Conservation (phyloP, 1,140 invertebrate genomes). For the Chlorops oryzae region DNA sequence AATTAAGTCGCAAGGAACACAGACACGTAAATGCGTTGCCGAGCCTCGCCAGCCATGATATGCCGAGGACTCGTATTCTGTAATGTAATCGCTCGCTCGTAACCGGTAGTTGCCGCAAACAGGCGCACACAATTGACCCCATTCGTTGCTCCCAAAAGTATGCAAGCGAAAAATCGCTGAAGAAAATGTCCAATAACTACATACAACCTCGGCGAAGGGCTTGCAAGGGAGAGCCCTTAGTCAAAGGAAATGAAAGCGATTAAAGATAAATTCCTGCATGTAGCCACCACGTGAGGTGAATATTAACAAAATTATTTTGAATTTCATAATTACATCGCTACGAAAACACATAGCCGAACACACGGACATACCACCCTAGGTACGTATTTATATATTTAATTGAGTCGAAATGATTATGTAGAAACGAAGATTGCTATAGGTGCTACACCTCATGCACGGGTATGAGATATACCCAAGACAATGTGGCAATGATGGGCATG, state of each 20-base stretch:
- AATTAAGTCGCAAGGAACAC: conserved; percentile 43
- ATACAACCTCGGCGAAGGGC: conserved; percentile 33
- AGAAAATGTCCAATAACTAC: neutral
- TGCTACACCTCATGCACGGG: neutral
- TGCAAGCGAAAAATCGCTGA: conserved; percentile 23
- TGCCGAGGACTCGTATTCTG: too few relatives aligned
- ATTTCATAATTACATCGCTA: conserved; percentile 39
- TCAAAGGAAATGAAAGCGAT: neutral
- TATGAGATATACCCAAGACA: neutral
- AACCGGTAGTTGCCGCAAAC: conserved; percentile 17
- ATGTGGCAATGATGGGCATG: conserved; percentile 5
- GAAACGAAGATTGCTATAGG: conserved; percentile 14
- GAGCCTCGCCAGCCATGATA: too few relatives aligned
- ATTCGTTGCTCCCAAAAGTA: conserved; percentile 43
- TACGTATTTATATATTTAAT: neutral
- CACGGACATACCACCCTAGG: neutral
- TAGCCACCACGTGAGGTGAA: conserved; percentile 34
- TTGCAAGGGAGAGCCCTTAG: neutral
- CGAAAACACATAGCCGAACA: conserved; percentile 15
- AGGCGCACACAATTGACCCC: conserved; percentile 43
- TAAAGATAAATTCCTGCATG: conserved; percentile 3
- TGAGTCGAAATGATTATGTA: conserved; percentile 14
- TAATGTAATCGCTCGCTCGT: conserved; percentile 12
- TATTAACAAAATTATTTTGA: conserved; percentile 46
- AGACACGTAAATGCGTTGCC: conserved; percentile 22